Conservation (phyloP, 1,140 invertebrate species). For the Microplitis demolitor region DNA sequence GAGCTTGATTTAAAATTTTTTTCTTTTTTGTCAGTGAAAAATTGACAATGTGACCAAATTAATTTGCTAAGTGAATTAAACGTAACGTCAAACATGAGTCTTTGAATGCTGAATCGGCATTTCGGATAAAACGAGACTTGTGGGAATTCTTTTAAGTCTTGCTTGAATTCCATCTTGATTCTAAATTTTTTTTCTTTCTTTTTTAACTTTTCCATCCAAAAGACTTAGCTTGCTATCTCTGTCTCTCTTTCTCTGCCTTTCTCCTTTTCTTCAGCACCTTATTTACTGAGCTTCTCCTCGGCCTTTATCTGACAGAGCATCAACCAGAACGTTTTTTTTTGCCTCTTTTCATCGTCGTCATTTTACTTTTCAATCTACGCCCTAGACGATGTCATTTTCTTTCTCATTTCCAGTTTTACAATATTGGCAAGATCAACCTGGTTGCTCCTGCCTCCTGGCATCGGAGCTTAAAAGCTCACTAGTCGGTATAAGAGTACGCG, state of each 20-base stretch:
- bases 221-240: constrained; percentile 15
- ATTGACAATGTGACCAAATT: not conserved
- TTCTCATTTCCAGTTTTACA: constrained; percentile 50
- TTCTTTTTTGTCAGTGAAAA: not conserved
- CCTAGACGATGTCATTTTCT: constrained; percentile 48
- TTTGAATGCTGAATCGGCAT: constrained; percentile 22
- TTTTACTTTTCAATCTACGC: constrained; percentile 51
- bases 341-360: constrained; percentile 26
- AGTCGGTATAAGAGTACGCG: constrained; percentile 12
- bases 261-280: not conserved
- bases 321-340: too few species aligned
- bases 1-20: not conserved
- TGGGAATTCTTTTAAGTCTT: constrained; percentile 4
- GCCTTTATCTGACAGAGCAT: too few species aligned
- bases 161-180: not conserved
- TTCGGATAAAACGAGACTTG: constrained; percentile 27
- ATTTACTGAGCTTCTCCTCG: not conserved
- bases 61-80: constrained; percentile 1
- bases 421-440: constrained; percentile 37
- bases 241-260: constrained; percentile 16
- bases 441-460: too few species aligned
- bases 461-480: too few species aligned
- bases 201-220: not conserved
- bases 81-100: not conserved
- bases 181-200: constrained; percentile 1